A percentile compares a stretch with the other conserved stretches of the same genome.
phyloP scores from a whole-genome alignment of 2,797 vertebrate genomes.

The Triplophysa yarkandensis region DNA sequence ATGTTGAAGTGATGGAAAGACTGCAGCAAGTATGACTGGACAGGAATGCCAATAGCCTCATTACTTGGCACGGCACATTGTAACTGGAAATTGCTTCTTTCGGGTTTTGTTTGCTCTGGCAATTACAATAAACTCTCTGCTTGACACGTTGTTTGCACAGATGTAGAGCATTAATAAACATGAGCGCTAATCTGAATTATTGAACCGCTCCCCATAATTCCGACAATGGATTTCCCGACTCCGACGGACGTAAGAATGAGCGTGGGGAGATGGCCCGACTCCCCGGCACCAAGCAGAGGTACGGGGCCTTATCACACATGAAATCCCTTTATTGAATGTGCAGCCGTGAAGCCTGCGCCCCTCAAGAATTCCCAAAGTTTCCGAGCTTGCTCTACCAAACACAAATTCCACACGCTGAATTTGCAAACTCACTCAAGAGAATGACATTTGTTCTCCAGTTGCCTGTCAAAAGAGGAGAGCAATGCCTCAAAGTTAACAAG shows the following conservation, averaged over 20 bases:
- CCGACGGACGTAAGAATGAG: constrained; percentile 65
- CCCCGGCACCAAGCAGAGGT: constrained; percentile 79
- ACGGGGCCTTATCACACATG: constrained; percentile 85
- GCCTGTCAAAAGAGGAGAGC: constrained; percentile 38
- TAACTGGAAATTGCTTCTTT: constrained; percentile 99
- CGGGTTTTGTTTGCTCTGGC: constrained; percentile 99
- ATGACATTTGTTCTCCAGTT: constrained; percentile 55
- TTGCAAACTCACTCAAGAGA: constrained; percentile 49
- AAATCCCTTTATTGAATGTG: constrained; percentile 90
- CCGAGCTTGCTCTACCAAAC: constrained; percentile 64
- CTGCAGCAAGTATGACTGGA: constrained; percentile 81
- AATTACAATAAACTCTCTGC: constrained; percentile 99
- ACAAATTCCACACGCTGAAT: constrained; percentile 10
- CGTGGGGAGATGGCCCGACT: constrained; percentile 80
- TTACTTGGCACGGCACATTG: constrained; percentile 99
- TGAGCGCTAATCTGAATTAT: constrained; percentile 99
- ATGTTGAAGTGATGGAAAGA: constrained; percentile 84
- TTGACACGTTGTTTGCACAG: constrained; percentile 99
- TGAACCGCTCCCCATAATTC: constrained; percentile 98
- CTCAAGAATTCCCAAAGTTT: constrained; percentile 78
- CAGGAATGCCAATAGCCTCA: constrained; percentile 98
- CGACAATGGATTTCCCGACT: constrained; percentile 89
- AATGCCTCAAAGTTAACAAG: constrained; percentile 43
- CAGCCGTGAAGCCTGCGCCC: constrained; percentile 73
- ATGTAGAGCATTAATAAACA: constrained; percentile 99